Evolutionary conservation across 1,140 invertebrate genomes (phyloP), one percentile per base, ranked within the genome.

Genomic region (Meloidogyne chitwoodi): DNA sequence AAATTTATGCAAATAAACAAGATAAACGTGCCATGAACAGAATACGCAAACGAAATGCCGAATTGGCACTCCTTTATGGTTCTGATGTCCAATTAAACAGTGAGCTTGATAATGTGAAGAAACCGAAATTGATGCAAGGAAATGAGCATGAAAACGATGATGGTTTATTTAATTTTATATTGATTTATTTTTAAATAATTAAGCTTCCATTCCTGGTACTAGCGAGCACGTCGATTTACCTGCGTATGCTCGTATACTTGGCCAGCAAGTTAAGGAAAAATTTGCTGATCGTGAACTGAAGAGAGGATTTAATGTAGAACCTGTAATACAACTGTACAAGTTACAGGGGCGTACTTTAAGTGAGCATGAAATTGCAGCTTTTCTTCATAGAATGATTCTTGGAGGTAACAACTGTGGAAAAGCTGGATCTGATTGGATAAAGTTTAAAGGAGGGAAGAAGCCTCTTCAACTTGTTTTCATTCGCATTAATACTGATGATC

Each of bases 381-480:
- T 73, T 73, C 29, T 73, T 24, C 70, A 73, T 64, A 11, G 70
- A 64, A 61, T 63, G 26, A 64, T 73, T 22, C 56, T 73, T 22
- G 70, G 70, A 16, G 14, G 56, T 29, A 38, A 63, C 12, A 73
- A 73, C 29, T 41, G 34, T 22, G 38, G 34, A n/a, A 38, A 64
- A 14, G 26, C 41, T 24, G 70, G 70, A 26, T 24, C 70, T 3
- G 64, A 73, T 62, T 73, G 70, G 70, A 24, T 73, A 4, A 61
- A 38, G 6, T 73, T 73, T 62, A 64, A 73, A 22, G 70, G 70
- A 11, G 70, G 70, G 27, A 41, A 61, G 44, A 71, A 27, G n/a
- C 56, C 70, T 26, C 27, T 76, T 29, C 76, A 77, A 48, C 29
- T 77, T 41, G 76, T 77, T 19, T 29, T 77, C 1, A 29, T 77